phyloP scores from a whole-genome alignment of 2,113 vertebrate species.

The Nipponia nippon region DNA sequence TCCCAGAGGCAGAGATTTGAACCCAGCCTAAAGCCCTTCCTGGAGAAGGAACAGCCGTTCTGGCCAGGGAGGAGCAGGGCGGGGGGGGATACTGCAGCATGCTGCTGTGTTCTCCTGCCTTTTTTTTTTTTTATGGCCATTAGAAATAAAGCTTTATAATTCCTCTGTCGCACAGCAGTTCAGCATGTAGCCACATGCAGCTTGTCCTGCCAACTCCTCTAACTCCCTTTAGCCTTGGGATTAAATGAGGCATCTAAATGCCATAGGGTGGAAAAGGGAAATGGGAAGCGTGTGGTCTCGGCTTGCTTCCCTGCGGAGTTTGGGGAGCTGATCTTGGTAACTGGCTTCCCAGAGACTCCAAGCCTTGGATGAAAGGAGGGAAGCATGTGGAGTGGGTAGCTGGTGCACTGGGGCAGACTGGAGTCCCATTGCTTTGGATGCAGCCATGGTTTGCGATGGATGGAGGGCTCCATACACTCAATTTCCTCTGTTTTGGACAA shows the following conservation, averaged over 20 bases:
- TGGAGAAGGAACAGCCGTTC: not conserved
- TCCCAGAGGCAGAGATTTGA: not conserved
- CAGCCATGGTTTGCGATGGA: rapidly evolving
- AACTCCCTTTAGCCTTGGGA: not conserved
- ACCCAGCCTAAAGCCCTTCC: not conserved
- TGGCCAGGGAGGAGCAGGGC: not conserved
- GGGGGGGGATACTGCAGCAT: not conserved
- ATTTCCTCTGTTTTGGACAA: not conserved
- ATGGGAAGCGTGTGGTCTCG: not conserved
- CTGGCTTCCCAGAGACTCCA: not conserved
- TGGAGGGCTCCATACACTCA: not conserved
- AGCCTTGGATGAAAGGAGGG: not conserved
- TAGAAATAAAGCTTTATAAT: not conserved
- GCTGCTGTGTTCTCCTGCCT: not conserved
- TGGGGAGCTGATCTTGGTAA: not conserved
- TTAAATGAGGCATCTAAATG: not conserved
- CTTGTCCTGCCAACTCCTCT: not conserved
- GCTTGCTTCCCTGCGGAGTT: not conserved
- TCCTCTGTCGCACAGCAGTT: not conserved
- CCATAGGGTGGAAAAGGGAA: not conserved
- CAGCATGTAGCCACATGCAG: not conserved
- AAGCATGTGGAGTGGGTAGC: not conserved
- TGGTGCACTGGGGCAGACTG: not conserved
- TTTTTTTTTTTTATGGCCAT: not conserved
- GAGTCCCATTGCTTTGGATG: not conserved